Conservation (phyloP, 2,797 vertebrate genomes). For the Falco peregrinus region DNA sequence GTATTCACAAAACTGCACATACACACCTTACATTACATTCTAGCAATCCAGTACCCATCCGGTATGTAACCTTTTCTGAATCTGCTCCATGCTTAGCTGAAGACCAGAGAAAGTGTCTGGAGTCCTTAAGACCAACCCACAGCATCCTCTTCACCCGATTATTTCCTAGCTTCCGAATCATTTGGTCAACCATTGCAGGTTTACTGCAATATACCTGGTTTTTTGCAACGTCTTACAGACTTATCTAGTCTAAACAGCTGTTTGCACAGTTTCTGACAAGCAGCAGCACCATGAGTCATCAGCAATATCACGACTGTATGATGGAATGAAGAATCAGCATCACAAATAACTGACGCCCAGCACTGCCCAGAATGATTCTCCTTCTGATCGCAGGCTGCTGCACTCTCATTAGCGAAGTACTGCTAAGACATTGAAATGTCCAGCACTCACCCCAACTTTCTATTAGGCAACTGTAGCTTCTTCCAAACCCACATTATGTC, state of each 20-base stretch:
- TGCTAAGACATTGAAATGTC: background rate
- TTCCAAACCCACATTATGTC: background rate
- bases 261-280: background rate
- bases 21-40: rapidly evolving
- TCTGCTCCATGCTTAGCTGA: background rate
- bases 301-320: rapidly evolving
- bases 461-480: background rate
- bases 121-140: rapidly evolving
- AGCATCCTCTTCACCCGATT: background rate
- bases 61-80: rapidly evolving
- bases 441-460: background rate
- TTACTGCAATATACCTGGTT: background rate
- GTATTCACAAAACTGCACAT: background rate
- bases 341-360: background rate
- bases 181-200: background rate
- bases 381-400: background rate
- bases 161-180: background rate
- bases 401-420: rapidly evolving
- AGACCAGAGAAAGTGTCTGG: background rate
- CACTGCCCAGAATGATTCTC: background rate
- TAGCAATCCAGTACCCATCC: background rate
- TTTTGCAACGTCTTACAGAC: background rate
- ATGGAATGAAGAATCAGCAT: rapidly evolving
- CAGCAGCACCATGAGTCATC: background rate
- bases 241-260: background rate